Evolutionary conservation across 2,797 vertebrate genomes (phyloP).

Genomic region (Macroramphosus scolopax): DNA sequence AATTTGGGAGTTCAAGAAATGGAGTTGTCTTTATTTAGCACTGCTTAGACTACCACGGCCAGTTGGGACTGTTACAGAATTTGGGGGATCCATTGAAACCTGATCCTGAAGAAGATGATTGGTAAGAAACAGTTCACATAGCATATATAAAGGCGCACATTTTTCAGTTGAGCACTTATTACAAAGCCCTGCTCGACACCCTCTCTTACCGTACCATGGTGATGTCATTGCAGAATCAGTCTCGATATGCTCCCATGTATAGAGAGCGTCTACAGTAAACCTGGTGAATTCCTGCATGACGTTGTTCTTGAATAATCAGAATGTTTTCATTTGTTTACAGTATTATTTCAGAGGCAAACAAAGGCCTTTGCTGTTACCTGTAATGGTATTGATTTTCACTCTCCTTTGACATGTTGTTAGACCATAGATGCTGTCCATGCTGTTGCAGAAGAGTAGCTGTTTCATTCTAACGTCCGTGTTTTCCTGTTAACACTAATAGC

Average conservation of each 20-base stretch:
- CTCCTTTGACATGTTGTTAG: slow-evolving; percentile 13
- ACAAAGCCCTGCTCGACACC: no score
- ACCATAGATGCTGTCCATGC: slow-evolving; percentile 8
- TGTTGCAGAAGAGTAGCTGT: slow-evolving; percentile 5
- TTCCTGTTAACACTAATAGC: slow-evolving; percentile 40
- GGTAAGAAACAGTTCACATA: no score
- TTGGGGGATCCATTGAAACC: background rate
- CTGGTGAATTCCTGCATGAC: no score
- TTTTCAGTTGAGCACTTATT: background rate
- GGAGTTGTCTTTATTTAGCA: slow-evolving; percentile 14
- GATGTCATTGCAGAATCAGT: no score
- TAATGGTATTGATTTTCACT: slow-evolving; percentile 35
- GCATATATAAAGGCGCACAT: no score
- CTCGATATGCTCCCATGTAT: no score
- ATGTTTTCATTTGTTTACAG: slow-evolving; percentile 3
- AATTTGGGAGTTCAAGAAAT: slow-evolving; percentile 34
- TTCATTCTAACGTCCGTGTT: slow-evolving; percentile 25
- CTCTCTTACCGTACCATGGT: no score
- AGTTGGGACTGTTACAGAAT: slow-evolving; percentile 3
- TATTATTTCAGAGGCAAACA: slow-evolving; percentile 24
- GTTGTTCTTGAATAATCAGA: slow-evolving; percentile 12
- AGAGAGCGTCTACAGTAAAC: no score
- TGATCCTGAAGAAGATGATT: no score
- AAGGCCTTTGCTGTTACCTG: slow-evolving; percentile 14
- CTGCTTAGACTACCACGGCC: background rate